Base-by-base conservation (phyloP, 2,888 invertebrate species). In the Coelinius sp. region DNA sequence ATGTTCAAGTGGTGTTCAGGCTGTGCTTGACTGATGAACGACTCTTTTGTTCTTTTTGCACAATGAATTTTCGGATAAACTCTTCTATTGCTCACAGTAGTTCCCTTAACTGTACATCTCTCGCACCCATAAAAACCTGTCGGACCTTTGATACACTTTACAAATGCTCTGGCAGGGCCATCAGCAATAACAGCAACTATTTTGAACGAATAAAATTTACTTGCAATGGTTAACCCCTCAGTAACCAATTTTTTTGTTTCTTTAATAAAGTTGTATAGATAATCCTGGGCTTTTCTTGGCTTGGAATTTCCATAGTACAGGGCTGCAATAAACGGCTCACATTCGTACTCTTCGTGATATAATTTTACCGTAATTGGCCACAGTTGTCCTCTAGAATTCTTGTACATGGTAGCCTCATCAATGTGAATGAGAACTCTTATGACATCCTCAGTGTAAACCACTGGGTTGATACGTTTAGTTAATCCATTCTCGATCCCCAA, bases 71-170 rank as follows among this genome's bases (percentile, higher is more conserved):
- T 46, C 1, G 72, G 67, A 56, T 71, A 76, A 22, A 77, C 71
- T 56, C 76, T 44, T 38, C 63, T 75, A 38, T 56, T 44, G 25
- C 69, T 70, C 24, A 75, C 52, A 25, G 74, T 75, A 17, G 35
- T 44, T 17, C 77, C 74, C 44, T 69, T 52, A 7, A 71, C 35
- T 8, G 27, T 68, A 22, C 77, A 76, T 20, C 76, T 52, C 69
- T 76, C 75, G 49, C 76, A 77, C 14, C 44, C 70, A 66, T 68
- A 73, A 71, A 73, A 77, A 14, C 38, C 70, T 20, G 68, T 71
- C 10, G 71, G 71, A 20, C 63, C 65, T 65, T 75, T 74, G n/a
- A 53, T 62, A 69, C 74, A 71, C 62, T 74, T 75, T 0, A 75
- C 38, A 24, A 69, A 76, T 20, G 73, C 67, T 24, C 76, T 65